A percentile compares a stretch with the other conserved stretches of the same genome.
Conservation (phyloP, 1,140 invertebrate genomes). For the Drosophila serrata region DNA sequence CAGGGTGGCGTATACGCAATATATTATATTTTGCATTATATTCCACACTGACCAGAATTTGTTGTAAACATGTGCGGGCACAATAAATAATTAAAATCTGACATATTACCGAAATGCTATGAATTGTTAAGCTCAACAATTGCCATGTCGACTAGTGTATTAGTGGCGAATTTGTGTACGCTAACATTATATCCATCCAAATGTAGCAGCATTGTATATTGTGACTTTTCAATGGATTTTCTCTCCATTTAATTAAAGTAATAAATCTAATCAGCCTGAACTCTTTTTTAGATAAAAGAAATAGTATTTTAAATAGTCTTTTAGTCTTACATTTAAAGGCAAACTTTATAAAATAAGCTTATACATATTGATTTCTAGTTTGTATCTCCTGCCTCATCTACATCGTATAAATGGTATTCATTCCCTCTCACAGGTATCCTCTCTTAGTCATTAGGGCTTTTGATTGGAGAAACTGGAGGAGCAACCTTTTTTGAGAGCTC, state of each 20-base stretch:
- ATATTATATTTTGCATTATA: constrained; percentile 55
- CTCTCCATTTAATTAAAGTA: neutral
- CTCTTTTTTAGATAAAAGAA: neutral
- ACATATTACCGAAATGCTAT: constrained; percentile 8
- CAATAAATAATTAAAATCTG: constrained; percentile 61
- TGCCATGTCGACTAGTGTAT: constrained; percentile 37
- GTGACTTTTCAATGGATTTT: neutral
- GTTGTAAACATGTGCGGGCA: constrained; percentile 13
- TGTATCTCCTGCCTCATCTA: neutral
- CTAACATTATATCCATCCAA: neutral
- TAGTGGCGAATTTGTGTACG: constrained; percentile 22
- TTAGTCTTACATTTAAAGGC: too few species aligned
- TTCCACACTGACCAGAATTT: constrained; percentile 44
- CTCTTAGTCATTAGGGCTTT: constrained; percentile 10
- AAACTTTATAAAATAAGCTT: too few species aligned
- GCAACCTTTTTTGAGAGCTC: constrained; percentile 12
- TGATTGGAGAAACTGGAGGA: neutral
- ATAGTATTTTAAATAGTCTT: too few species aligned
- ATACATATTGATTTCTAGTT: constrained; percentile 20
- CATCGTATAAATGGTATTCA: neutral
- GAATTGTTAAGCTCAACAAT: constrained; percentile 37
- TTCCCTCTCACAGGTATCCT: neutral
- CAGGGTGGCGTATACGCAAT: constrained; percentile 65
- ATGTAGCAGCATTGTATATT: neutral
- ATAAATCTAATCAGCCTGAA: neutral